These are phyloP conservation scores for Planococcus citri DNA, from an alignment of 1,140 invertebrate genomes.

Conservation along the genomic window DNA sequence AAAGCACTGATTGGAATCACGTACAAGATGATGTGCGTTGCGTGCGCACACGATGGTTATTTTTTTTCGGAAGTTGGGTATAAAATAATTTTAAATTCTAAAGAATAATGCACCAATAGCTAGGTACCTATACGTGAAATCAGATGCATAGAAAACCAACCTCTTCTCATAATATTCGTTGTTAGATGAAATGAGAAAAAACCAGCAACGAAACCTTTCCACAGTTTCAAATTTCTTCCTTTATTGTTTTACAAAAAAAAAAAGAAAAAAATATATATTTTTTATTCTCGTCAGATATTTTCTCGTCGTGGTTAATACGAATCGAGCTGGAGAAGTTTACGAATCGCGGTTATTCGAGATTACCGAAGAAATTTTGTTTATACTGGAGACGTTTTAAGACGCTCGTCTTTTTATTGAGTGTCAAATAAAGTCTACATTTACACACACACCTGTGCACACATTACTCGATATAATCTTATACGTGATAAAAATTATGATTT, in stretches of 20 bases:
- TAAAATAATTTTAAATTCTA: constrained; percentile 4
- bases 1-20: constrained; percentile 6
- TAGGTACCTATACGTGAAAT: neutral
- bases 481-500: constrained; percentile 1
- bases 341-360: neutral
- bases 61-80: neutral
- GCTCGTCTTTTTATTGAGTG: constrained; percentile 2
- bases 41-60: neutral
- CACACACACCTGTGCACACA: neutral
- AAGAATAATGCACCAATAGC: too few relatives aligned
- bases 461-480: constrained; percentile 1
- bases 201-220: neutral
- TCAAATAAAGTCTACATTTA: neutral
- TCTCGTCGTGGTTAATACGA: neutral
- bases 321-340: neutral
- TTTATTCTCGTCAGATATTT: constrained; percentile 3
- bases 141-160: neutral
- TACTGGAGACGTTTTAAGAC: neutral
- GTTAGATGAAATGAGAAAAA: neutral
- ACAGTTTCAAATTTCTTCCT: neutral
- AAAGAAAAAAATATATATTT: neutral
- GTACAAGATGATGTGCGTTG: neutral
- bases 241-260: neutral
- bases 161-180: neutral
- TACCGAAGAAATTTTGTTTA: constrained; percentile 3